Conservation (phyloP, 2,888 invertebrate genomes). For the Hirtodrosophila duncani region DNA sequence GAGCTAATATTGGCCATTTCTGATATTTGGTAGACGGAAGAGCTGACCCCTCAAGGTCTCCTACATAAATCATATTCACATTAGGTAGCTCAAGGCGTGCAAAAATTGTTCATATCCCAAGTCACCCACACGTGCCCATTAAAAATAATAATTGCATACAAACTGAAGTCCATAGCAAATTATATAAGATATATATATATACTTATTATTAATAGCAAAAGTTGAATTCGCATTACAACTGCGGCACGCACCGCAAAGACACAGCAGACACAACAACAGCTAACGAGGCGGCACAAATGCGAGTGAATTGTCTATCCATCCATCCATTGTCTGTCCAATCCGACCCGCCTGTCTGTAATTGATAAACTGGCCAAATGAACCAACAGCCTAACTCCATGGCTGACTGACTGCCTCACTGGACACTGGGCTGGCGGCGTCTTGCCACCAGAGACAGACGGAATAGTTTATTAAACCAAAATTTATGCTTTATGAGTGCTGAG, state of each 20-base stretch:
- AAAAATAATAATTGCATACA: slow-evolving; percentile 34
- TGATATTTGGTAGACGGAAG: slow-evolving; percentile 11
- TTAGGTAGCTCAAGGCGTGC: slow-evolving; percentile 33
- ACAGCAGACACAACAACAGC: slow-evolving; percentile 19
- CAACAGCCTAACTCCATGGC: slow-evolving; percentile 21
- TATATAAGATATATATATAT: slow-evolving; percentile 35
- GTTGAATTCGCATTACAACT: slow-evolving; percentile 45
- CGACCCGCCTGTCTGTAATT: slow-evolving; percentile 50
- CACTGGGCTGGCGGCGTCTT: slow-evolving; percentile 8
- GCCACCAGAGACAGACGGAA: slow-evolving; percentile 4
- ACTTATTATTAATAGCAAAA: slow-evolving; percentile 51
- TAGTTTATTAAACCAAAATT: slow-evolving; percentile 46
- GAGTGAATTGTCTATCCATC: slow-evolving; percentile 40
- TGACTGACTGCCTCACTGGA: slow-evolving; percentile 21
- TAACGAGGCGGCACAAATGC: slow-evolving; percentile 60
- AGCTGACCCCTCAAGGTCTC: slow-evolving; percentile 44
- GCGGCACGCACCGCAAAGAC: background rate
- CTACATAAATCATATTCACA: slow-evolving; percentile 68
- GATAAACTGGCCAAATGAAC: slow-evolving; percentile 62
- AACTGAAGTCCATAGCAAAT: slow-evolving; percentile 35
- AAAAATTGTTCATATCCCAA: slow-evolving; percentile 22
- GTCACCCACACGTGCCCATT: slow-evolving; percentile 48
- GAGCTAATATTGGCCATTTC: slow-evolving; percentile 2
- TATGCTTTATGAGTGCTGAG: too few species aligned
- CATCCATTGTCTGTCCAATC: too few species aligned